Conservation (phyloP, 2,888 invertebrate species). For the Sympetrum striolatum region DNA sequence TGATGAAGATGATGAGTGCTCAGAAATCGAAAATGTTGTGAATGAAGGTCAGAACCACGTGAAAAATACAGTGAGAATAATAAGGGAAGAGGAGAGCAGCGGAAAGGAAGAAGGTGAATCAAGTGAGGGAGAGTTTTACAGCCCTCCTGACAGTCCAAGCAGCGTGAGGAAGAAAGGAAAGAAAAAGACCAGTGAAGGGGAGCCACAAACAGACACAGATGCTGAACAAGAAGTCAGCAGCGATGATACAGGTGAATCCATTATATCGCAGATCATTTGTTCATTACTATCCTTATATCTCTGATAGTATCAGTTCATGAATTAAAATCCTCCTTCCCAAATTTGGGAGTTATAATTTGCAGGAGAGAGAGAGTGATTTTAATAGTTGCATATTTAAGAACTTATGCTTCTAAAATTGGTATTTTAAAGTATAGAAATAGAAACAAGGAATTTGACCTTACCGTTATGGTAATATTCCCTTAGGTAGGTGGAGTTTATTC, state of each 20-base stretch:
- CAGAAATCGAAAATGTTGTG: background rate
- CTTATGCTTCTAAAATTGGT: no score
- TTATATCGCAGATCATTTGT: background rate
- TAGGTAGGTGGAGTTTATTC: no score
- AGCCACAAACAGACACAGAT: background rate
- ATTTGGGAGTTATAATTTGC: no score
- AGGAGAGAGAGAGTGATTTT: no score
- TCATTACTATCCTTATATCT: background rate
- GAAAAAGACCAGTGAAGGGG: constrained; percentile 13
- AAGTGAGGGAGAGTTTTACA: constrained; percentile 56
- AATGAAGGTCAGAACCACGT: background rate
- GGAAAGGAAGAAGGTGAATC: constrained; percentile 49
- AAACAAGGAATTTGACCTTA: background rate
- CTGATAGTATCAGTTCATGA: no score
- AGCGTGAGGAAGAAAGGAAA: background rate
- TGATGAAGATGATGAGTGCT: constrained; percentile 2
- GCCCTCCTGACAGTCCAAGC: constrained; percentile 55
- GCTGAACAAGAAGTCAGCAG: background rate
- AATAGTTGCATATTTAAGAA: no score
- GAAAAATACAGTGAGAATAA: background rate
- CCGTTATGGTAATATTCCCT: background rate
- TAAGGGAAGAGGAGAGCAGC: background rate
- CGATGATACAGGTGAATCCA: background rate
- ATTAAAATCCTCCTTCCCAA: no score
- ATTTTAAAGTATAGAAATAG: no score